Base-by-base conservation (phyloP, 2,113 vertebrate genomes). In the Sprattus sprattus region DNA sequence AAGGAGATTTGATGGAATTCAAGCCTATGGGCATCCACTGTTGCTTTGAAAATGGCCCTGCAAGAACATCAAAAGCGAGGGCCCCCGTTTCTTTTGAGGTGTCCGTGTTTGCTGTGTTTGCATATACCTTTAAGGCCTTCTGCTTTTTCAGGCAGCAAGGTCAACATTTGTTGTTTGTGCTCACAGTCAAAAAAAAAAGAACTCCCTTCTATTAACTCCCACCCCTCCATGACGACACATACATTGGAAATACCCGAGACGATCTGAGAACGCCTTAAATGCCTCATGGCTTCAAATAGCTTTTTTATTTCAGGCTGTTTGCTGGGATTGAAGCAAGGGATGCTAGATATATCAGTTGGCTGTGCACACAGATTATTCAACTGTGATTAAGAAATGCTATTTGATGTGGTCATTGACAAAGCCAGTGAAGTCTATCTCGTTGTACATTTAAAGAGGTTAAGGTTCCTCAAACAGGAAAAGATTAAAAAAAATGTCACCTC, bases 21-120 rank as follows among this genome's bases (percentile, higher is more conserved):
- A 93, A 92, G 93, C 94, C 94, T 94, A 93, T 95, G 94, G 95
- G 94, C 94, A 94, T 94, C 92, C 91, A 91, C 88, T 86, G 90
- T 88, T 91, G 91, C 91, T 93, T 93, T 95, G 92, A 95, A 95
- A 94, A 92, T 89, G 88, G 89, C 85, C 89, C 50, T 87, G 50
- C 84, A 92, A 88, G 88, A 92, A 94, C 91, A 90, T 95, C 95
- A 95, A 96, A 95, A 78, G 71, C 90, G 90, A 86, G 81, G 88
- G 82, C 90, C 85, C 84, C 86, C 88, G 91, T 90, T 86, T 91
- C 85, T 84, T 95, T 91, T 92, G 90, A 94, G 92, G 90, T 89
- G 92, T 92, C 91, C 89, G 85, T 86, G 86, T 85, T 78, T 89
- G 52, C 67, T 64, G 86, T 90, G 91, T 94, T 94, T 93, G 93